A percentile compares a stretch with the other conserved stretches of the same genome.
Conservation (phyloP, 30 jellyfish, hydroid and myxozoan genomes). For the Pelagia noctiluca region DNA sequence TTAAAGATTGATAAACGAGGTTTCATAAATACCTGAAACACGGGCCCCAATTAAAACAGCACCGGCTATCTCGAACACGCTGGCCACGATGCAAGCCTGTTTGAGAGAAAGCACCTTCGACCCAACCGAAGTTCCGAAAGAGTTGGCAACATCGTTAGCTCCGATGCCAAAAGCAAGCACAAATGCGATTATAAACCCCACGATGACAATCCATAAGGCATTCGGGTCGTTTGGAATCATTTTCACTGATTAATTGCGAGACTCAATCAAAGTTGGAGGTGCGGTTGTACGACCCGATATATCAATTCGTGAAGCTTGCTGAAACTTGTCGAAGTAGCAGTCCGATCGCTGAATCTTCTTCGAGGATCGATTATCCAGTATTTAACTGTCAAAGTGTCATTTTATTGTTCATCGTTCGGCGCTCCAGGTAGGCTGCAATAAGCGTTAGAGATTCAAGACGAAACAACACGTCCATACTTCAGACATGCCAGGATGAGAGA, state of each 20-base stretch:
- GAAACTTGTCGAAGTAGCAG: too few species aligned
- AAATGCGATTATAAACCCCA: constrained; percentile 78
- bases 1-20: too few species aligned
- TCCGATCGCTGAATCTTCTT: too few species aligned
- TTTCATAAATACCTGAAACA: constrained; percentile 87
- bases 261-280: too few species aligned
- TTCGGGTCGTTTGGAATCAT: constrained; percentile 35
- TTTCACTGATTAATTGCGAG: too few species aligned
- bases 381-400: constrained; percentile 1
- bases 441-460: not conserved
- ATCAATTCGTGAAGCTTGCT: too few species aligned
- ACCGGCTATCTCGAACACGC: constrained; percentile 81
- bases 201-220: constrained; percentile 70
- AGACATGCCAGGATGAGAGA: not conserved
- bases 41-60: constrained; percentile 82
- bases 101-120: constrained; percentile 63
- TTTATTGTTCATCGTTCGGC: not conserved
- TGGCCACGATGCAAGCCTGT: constrained; percentile 77
- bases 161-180: constrained; percentile 87
- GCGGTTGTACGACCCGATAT: too few species aligned
- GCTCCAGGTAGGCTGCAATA: not conserved
- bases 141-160: constrained; percentile 93
- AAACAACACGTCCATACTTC: not conserved
- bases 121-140: constrained; percentile 90
- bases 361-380: too few species aligned